Percentiles rank a stretch among this genome's conserved stretches.
phyloP scores from a whole-genome alignment of 2,113 vertebrate species.

The Oncorhynchus gorbuscha region DNA sequence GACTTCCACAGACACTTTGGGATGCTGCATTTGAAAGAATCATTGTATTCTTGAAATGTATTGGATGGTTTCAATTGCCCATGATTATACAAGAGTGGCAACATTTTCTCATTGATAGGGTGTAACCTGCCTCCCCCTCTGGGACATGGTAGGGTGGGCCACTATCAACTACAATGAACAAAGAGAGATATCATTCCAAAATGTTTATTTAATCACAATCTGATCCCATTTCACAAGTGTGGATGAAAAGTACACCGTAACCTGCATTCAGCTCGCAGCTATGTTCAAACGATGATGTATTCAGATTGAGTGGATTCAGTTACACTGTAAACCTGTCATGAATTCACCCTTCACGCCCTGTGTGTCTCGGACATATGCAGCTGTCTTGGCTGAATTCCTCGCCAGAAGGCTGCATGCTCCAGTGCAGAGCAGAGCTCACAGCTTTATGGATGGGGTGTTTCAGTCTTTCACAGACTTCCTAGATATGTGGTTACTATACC shows the following conservation, averaged over 20 bases:
- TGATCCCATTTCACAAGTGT: conserved; percentile 9
- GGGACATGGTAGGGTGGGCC: not conserved
- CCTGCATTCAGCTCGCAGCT: conserved; percentile 27
- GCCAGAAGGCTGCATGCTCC: conserved; percentile 63
- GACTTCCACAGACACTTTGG: not conserved
- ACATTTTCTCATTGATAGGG: not conserved
- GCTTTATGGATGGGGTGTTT: conserved; percentile 37
- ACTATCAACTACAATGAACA: not conserved
- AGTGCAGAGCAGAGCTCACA: conserved; percentile 50
- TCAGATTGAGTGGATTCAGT: conserved; percentile 26
- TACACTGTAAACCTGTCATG: conserved; percentile 45
- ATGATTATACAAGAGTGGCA: not conserved
- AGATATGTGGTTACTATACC: conserved; percentile 44
- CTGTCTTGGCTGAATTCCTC: conserved; percentile 34
- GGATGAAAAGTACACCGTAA: not conserved
- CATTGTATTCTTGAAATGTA: not conserved
- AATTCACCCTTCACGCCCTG: conserved; percentile 31
- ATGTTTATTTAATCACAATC: conserved; percentile 5
- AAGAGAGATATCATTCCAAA: conserved; percentile 6
- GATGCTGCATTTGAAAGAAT: not conserved
- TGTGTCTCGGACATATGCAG: conserved; percentile 55
- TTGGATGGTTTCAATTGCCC: not conserved
- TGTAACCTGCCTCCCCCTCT: not conserved
- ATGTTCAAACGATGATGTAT: conserved; percentile 36
- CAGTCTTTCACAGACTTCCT: conserved; percentile 12